phyloP scores from a whole-genome alignment of 2,888 invertebrate genomes.

The Sarcophaga variegata region DNA sequence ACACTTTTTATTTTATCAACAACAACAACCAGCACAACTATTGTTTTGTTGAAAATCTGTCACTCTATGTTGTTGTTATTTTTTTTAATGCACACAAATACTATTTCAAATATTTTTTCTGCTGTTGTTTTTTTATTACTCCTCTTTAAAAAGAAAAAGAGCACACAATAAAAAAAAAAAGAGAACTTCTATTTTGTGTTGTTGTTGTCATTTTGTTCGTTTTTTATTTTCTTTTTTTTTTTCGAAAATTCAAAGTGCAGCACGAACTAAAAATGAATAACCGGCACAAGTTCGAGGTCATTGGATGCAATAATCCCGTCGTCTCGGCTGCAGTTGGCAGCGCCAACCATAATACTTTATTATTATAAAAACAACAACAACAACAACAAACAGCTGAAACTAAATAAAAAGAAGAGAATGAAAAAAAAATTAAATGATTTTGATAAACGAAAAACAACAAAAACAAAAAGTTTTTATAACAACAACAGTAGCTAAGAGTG shows the following conservation, averaged over 20 bases:
- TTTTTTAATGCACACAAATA: constrained; percentile 11
- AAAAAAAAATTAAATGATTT: not conserved
- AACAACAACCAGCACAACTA: too few relatives aligned
- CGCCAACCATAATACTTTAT: constrained; percentile 3
- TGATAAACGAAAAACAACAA: not conserved
- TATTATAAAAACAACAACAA: not conserved
- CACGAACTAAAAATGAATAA: constrained; percentile 67
- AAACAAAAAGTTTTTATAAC: not conserved
- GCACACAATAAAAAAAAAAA: not conserved
- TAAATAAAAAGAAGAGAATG: constrained; percentile 33
- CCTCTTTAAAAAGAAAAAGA: not conserved
- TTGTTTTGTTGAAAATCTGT: too few relatives aligned
- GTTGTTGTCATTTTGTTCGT: not conserved
- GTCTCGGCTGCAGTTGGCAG: constrained; percentile 29
- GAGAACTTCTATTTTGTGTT: constrained; percentile 26
- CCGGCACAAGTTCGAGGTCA: constrained; percentile 77
- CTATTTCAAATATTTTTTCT: not conserved
- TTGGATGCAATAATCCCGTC: constrained; percentile 73
- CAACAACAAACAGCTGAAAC: constrained; percentile 15
- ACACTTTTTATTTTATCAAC: too few relatives aligned
- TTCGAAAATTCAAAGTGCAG: constrained; percentile 33
- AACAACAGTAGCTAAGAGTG: too few relatives aligned
- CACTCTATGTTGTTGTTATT: too few relatives aligned
- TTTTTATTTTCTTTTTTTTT: not conserved
- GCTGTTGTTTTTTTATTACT: not conserved